A percentile compares a stretch with the other conserved stretches of the same genome.
Evolutionary conservation across 2,797 vertebrate genomes (phyloP).

Genomic region (Hylomyscus alleni): DNA sequence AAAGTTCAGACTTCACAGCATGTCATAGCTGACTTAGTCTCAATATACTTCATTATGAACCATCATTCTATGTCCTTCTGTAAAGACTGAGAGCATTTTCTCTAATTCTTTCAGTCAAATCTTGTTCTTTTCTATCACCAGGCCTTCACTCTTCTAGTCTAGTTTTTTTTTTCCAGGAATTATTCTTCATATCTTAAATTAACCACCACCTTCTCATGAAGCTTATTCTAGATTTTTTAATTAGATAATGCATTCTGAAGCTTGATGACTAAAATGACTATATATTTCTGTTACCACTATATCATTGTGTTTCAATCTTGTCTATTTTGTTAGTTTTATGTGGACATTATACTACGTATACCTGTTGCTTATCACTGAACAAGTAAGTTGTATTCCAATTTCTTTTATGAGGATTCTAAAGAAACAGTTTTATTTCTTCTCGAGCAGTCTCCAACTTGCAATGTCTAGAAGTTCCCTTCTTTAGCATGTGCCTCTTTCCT

Average conservation of each 20-base stretch:
- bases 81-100: background rate
- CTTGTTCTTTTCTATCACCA: background rate
- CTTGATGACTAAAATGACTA: background rate
- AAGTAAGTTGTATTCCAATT: background rate
- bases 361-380: background rate
- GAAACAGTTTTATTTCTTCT: background rate
- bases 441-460: background rate
- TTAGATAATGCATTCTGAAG: background rate
- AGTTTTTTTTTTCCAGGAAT: background rate
- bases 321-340: background rate
- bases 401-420: background rate
- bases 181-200: background rate
- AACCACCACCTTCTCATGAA: background rate
- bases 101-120: background rate
- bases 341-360: background rate
- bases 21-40: background rate
- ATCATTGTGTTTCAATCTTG: background rate
- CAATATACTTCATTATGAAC: background rate
- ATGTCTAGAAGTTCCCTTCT: background rate
- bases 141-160: background rate
- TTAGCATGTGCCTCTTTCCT: background rate
- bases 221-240: background rate
- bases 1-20: background rate
- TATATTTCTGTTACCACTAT: background rate
- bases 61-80: background rate